Percentiles rank a stretch among this genome's conserved stretches.
phyloP scores from a whole-genome alignment of 2,888 invertebrate species.

The Nysson spinosus region DNA sequence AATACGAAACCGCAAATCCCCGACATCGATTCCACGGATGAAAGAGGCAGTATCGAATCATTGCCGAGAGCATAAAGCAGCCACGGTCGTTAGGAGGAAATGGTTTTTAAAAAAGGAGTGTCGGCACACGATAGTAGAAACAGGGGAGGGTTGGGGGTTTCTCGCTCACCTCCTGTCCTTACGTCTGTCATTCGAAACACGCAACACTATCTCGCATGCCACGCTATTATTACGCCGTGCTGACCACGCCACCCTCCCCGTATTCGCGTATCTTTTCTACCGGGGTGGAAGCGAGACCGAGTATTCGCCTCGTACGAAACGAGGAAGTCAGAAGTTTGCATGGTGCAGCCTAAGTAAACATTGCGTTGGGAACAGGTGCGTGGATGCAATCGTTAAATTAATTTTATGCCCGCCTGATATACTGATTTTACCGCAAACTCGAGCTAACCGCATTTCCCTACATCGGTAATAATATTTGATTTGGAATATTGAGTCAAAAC shows the following conservation, averaged over 20 bases:
- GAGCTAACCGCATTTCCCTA: neutral
- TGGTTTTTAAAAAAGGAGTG: slow-evolving; percentile 61
- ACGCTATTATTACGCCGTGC: slow-evolving; percentile 67
- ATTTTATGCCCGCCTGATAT: slow-evolving; percentile 19
- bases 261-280: slow-evolving; percentile 49
- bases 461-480: no score
- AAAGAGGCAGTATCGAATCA: neutral
- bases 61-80: slow-evolving; percentile 17
- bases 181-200: slow-evolving; percentile 73
- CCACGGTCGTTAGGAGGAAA: slow-evolving; percentile 56
- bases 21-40: neutral
- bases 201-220: slow-evolving; percentile 69
- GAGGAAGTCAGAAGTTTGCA: slow-evolving; percentile 16
- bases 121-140: slow-evolving; percentile 40
- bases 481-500: no score
- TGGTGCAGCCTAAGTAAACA: slow-evolving; percentile 32
- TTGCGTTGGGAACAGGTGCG: slow-evolving; percentile 37
- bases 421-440: slow-evolving; percentile 9
- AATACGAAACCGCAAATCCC: no score
- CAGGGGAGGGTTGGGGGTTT: slow-evolving; percentile 32
- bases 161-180: slow-evolving; percentile 73
- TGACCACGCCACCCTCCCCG: slow-evolving; percentile 50
- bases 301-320: slow-evolving; percentile 19
- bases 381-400: slow-evolving; percentile 23
- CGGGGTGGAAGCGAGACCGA: slow-evolving; percentile 21